These are phyloP conservation scores for Meghimatium bilineatum DNA, from an alignment of 2,888 invertebrate genomes.

Conservation along the genomic window DNA sequence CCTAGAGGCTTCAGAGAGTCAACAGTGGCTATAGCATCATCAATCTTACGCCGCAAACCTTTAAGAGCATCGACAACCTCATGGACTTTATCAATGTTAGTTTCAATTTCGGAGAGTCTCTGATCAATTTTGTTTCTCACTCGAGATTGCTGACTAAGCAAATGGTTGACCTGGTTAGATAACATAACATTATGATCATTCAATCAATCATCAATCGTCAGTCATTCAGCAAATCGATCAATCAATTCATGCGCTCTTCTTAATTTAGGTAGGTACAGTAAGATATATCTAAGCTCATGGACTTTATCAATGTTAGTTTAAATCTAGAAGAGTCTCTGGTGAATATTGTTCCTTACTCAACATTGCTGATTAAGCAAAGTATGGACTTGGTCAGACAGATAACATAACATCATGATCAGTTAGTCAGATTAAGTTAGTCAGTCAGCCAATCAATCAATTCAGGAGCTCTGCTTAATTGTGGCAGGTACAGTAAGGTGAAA, in stretches of 20 bases:
- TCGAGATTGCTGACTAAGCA: constrained; percentile 87
- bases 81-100: constrained; percentile 61
- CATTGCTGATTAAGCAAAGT: constrained; percentile 87
- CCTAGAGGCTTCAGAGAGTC: constrained; percentile 84
- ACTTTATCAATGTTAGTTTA: constrained; percentile 60
- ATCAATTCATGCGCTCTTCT: too few relatives aligned
- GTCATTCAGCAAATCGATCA: too few relatives aligned
- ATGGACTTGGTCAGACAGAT: constrained; percentile 81
- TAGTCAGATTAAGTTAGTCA: too few relatives aligned
- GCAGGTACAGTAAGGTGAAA: too few relatives aligned
- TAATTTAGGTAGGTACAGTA: too few relatives aligned
- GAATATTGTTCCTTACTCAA: constrained; percentile 87
- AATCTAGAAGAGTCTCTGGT: constrained; percentile 70
- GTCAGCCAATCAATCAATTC: too few relatives aligned
- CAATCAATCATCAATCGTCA: too few relatives aligned
- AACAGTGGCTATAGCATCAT: constrained; percentile 62
- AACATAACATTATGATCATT: neutral
- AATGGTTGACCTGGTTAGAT: constrained; percentile 82
- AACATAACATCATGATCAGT: neutral
- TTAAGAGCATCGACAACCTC: constrained; percentile 64
- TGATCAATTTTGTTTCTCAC: constrained; percentile 86
- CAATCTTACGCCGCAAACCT: constrained; percentile 62
- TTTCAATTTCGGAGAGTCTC: constrained; percentile 70
- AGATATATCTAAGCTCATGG: too few relatives aligned
- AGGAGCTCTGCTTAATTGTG: too few relatives aligned